phyloP scores from a whole-genome alignment of 1,140 invertebrate genomes.

The Zaprionus capensis region DNA sequence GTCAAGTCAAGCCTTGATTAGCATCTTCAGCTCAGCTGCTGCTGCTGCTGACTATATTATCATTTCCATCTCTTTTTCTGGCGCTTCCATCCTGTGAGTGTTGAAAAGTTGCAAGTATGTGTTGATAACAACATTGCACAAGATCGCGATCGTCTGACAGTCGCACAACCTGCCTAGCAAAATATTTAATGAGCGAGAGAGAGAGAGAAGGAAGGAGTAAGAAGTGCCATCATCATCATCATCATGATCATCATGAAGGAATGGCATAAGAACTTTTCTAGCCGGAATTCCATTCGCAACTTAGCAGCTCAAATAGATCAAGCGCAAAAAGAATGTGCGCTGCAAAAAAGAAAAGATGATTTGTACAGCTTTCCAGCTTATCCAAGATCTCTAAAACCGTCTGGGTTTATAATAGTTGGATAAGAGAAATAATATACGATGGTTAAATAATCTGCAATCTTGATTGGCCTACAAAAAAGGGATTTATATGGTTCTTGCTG shows the following conservation, averaged over 20 bases:
- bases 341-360: slow-evolving; percentile 26
- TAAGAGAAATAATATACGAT: slow-evolving; percentile 11
- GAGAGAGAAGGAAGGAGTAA: slow-evolving; percentile 7
- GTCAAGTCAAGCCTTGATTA: slow-evolving; percentile 49
- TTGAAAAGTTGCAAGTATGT: slow-evolving; percentile 37
- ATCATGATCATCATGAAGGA: background rate
- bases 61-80: background rate
- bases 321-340: slow-evolving; percentile 15
- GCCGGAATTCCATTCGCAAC: slow-evolving; percentile 28
- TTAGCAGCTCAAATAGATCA: slow-evolving; percentile 38
- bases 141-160: slow-evolving; percentile 17
- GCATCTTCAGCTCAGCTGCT: slow-evolving; percentile 15
- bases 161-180: slow-evolving; percentile 1
- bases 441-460: background rate
- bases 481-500: background rate
- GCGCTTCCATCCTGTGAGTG: slow-evolving; percentile 26
- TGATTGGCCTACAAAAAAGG: background rate
- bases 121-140: slow-evolving; percentile 49
- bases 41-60: background rate
- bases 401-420: background rate
- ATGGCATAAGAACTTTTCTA: slow-evolving; percentile 33
- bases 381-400: background rate
- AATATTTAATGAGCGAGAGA: slow-evolving; percentile 29
- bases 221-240: slow-evolving; percentile 18
- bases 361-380: slow-evolving; percentile 15